These are phyloP conservation scores for Rutpela maculata DNA, from an alignment of 2,888 invertebrate genomes.

Conservation along the genomic window DNA sequence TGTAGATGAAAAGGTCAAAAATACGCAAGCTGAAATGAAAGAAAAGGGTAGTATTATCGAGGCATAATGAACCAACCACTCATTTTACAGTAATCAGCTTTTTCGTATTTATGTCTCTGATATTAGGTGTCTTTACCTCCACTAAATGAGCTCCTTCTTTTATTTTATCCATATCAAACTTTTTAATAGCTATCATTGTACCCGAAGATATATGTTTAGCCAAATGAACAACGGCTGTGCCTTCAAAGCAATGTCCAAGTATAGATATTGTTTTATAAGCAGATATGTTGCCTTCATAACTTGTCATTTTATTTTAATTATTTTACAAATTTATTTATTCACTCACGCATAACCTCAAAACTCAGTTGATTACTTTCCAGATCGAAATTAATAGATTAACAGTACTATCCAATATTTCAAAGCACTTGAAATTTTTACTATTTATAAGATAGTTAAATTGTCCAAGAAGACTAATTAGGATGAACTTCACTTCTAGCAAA, in stretches of 20 bases:
- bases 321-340: not conserved
- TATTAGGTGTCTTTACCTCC: constrained; percentile 71
- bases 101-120: not conserved
- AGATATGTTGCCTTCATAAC: constrained; percentile 76
- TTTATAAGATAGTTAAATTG: too few relatives aligned
- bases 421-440: not conserved
- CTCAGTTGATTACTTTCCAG: not conserved
- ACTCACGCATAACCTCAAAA: constrained; percentile 24
- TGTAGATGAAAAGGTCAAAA: too few relatives aligned
- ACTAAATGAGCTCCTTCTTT: constrained; percentile 79
- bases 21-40: not conserved
- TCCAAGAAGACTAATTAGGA: too few relatives aligned
- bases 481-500: not conserved
- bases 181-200: constrained; percentile 84
- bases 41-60: not conserved
- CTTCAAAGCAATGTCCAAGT: constrained; percentile 82
- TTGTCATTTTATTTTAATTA: constrained; percentile 36
- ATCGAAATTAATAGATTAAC: not conserved
- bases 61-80: not conserved
- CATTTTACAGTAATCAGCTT: not conserved
- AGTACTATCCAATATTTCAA: not conserved
- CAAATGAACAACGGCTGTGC: constrained; percentile 82
- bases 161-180: constrained; percentile 84
- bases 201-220: constrained; percentile 81
- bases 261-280: constrained; percentile 83